Conservation (phyloP, 2,888 invertebrate species). For the Euplexia lucipara region DNA sequence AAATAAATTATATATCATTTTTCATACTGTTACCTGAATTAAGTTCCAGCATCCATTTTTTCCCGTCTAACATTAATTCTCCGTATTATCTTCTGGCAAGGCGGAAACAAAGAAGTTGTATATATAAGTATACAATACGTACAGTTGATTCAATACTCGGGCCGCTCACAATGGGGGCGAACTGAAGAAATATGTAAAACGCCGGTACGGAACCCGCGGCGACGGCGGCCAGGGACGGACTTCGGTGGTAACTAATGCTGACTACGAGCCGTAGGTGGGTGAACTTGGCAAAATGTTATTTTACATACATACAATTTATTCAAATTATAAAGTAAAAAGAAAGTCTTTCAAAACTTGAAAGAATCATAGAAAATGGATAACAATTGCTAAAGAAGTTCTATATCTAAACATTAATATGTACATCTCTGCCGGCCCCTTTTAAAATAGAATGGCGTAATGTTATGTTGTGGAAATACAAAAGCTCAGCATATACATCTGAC, state of each 20-base stretch:
- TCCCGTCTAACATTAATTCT: constrained; percentile 36
- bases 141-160: constrained; percentile 75
- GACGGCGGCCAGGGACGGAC: constrained; percentile 72
- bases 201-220: constrained; percentile 77
- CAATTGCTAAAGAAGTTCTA: too few relatives aligned
- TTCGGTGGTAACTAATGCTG: constrained; percentile 36
- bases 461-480: too few relatives aligned
- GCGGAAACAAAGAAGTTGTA: constrained; percentile 65
- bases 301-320: too few relatives aligned
- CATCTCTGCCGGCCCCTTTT: too few relatives aligned
- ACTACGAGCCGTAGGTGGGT: not conserved
- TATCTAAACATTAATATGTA: too few relatives aligned
- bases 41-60: not conserved
- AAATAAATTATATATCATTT: too few relatives aligned
- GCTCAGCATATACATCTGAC: too few relatives aligned
- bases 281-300: not conserved
- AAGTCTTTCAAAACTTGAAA: too few relatives aligned
- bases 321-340: too few relatives aligned
- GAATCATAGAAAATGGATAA: too few relatives aligned
- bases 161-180: constrained; percentile 78
- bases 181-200: constrained; percentile 88
- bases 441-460: too few relatives aligned
- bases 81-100: constrained; percentile 49
- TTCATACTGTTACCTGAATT: not conserved
- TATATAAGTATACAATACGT: constrained; percentile 64